These are phyloP conservation scores for Brachymystax lenok DNA, from an alignment of 2,797 vertebrate genomes.

Conservation along the genomic window DNA sequence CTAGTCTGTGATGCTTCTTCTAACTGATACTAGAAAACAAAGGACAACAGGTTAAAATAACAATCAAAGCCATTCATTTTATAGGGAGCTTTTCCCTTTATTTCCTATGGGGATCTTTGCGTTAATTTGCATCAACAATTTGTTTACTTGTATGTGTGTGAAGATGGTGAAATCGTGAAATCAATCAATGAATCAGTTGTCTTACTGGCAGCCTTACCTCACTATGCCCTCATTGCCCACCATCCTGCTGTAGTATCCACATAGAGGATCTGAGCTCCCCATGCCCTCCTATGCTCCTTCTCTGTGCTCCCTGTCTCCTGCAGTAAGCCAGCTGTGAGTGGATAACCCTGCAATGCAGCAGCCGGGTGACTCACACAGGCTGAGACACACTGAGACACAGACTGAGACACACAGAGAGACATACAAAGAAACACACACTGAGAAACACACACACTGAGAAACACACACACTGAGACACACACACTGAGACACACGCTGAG, in stretches of 20 bases:
- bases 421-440: constrained; percentile 18
- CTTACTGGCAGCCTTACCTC: too few species aligned
- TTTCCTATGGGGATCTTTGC: too few species aligned
- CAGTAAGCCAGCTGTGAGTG: constrained; percentile 60
- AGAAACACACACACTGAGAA: constrained; percentile 27
- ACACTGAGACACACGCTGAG: not conserved
- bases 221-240: too few species aligned
- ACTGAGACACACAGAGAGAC: constrained; percentile 31
- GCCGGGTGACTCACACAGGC: constrained; percentile 66
- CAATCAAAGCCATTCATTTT: too few species aligned
- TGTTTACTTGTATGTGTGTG: too few species aligned
- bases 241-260: too few species aligned
- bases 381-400: constrained; percentile 12
- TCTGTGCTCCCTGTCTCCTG: constrained; percentile 52
- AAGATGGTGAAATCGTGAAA: too few species aligned
- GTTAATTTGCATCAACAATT: too few species aligned
- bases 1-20: not conserved
- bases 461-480: constrained; percentile 37
- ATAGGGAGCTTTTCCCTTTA: too few species aligned
- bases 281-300: constrained; percentile 30
- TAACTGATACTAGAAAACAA: not conserved
- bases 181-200: too few species aligned
- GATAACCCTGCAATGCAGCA: constrained; percentile 80
- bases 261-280: not conserved
- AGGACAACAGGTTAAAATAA: not conserved